Conservation (phyloP, 2,797 vertebrate species). For the Labeo calbasu region DNA sequence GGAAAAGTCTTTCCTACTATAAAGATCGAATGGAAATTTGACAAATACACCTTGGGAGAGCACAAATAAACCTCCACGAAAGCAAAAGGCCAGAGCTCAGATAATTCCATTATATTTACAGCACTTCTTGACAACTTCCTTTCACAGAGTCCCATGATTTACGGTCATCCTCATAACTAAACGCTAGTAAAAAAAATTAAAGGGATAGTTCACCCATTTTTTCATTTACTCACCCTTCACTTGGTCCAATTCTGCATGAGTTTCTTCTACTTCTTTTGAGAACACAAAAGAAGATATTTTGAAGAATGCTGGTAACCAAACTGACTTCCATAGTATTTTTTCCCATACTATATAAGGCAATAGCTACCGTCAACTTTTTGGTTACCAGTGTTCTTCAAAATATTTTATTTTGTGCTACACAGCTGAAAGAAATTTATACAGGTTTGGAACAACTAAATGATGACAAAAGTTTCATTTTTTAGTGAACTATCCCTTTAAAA, state of each 20-base stretch:
- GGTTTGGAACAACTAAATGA: background rate
- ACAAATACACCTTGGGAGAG: constrained; percentile 26
- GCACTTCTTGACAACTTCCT: constrained; percentile 21
- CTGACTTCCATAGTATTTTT: background rate
- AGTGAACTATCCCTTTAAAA: background rate
- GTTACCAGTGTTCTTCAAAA: background rate
- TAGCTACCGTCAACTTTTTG: background rate
- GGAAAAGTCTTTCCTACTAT: constrained; percentile 4
- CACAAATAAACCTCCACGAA: constrained; percentile 26
- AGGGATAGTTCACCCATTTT: background rate
- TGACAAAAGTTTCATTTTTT: background rate
- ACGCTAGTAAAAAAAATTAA: background rate
- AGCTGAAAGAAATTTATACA: background rate
- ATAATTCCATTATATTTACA: constrained; percentile 34
- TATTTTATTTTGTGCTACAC: background rate
- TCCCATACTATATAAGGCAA: background rate
- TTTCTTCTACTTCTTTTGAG: background rate
- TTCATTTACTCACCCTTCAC: background rate
- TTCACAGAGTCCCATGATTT: background rate
- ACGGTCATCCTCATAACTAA: background rate
- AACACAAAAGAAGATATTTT: background rate
- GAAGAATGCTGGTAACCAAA: background rate
- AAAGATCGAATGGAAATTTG: constrained; percentile 36
- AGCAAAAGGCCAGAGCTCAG: constrained; percentile 37
- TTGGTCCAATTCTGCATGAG: background rate